phyloP scores from a whole-genome alignment of 2,888 invertebrate species.

The Mycalesis mineus region DNA sequence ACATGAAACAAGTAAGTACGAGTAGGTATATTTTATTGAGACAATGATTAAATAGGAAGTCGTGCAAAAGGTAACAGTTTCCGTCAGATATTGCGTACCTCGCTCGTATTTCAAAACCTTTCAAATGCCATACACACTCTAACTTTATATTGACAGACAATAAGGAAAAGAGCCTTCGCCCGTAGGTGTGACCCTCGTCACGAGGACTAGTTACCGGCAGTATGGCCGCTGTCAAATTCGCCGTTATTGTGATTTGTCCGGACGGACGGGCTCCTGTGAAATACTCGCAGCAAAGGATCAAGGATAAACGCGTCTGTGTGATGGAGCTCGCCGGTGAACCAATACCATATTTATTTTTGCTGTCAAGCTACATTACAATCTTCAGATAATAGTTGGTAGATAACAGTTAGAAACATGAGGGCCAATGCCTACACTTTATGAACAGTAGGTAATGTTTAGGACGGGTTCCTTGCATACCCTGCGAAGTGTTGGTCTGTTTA shows the following conservation, averaged over 20 bases:
- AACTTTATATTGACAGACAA: constrained; percentile 3
- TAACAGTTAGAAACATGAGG: too few relatives aligned
- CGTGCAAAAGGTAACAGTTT: background rate
- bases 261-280: background rate
- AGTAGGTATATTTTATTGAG: too few relatives aligned
- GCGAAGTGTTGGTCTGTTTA: too few relatives aligned
- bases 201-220: background rate
- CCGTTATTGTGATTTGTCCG: background rate
- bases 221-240: constrained; percentile 5
- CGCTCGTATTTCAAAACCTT: background rate
- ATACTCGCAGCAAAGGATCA: background rate
- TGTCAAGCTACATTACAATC: too few relatives aligned
- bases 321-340: too few relatives aligned
- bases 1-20: too few relatives aligned
- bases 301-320: too few relatives aligned
- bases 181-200: constrained; percentile 6
- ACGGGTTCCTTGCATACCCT: too few relatives aligned
- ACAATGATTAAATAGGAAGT: background rate
- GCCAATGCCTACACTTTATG: too few relatives aligned
- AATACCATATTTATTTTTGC: too few relatives aligned
- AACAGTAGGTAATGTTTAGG: too few relatives aligned
- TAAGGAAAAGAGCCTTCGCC: constrained; percentile 2
- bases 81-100: background rate
- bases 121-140: background rate
- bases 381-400: too few relatives aligned